Evolutionary conservation across 2,888 invertebrate species (phyloP).

Genomic region (Dexiosoma caninum): DNA sequence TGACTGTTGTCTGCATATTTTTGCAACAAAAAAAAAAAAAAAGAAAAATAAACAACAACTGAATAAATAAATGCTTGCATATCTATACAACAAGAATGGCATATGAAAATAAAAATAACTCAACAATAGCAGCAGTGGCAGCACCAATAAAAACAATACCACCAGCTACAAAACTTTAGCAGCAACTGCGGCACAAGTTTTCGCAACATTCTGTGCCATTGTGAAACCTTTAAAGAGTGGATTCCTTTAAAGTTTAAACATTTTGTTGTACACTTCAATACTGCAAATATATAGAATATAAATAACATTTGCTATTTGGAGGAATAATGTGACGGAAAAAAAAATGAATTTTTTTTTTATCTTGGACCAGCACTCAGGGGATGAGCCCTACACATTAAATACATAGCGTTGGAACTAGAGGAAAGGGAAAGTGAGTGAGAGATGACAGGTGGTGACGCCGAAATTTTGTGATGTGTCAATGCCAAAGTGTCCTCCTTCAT

Average conservation of each 20-base stretch:
- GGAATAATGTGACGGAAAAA: neutral
- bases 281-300: neutral
- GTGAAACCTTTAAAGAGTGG: slow-evolving; percentile 43
- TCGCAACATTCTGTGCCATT: neutral
- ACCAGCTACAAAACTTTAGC: slow-evolving; percentile 26
- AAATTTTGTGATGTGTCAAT: no score
- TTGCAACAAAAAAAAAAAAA: slow-evolving; percentile 39
- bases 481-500: no score
- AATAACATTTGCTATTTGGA: neutral
- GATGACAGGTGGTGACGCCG: no score
- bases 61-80: slow-evolving; percentile 58
- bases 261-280: neutral
- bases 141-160: slow-evolving; percentile 23
- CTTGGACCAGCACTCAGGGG: no score
- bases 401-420: no score
- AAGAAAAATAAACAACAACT: slow-evolving; percentile 1
- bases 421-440: no score
- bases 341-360: no score
- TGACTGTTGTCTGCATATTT: slow-evolving; percentile 64
- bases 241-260: slow-evolving; percentile 36
- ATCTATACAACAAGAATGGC: slow-evolving; percentile 55
- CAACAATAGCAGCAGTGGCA: slow-evolving; percentile 15
- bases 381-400: no score
- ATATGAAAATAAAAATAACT: slow-evolving; percentile 41
- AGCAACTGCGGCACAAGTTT: slow-evolving; percentile 17